These are phyloP conservation scores for Lomographa bimaculata DNA, from an alignment of 2,888 invertebrate species.

Conservation along the genomic window DNA sequence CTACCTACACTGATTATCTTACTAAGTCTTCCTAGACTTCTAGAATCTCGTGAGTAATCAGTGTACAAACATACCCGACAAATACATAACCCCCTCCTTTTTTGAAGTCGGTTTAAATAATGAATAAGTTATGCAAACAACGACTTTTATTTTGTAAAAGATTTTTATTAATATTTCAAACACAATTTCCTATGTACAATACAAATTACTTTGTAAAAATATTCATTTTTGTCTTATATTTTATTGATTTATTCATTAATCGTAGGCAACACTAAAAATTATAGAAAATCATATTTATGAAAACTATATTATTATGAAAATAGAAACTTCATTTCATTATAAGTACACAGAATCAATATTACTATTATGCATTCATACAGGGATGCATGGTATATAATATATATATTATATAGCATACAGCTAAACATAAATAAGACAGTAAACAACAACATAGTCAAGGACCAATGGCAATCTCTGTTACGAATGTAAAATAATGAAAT, in stretches of 20 bases:
- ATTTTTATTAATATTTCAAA: constrained; percentile 80
- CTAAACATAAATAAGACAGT: constrained; percentile 48
- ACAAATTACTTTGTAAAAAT: constrained; percentile 84
- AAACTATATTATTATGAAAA: constrained; percentile 61
- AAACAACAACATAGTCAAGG: constrained; percentile 50
- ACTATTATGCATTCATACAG: constrained; percentile 56
- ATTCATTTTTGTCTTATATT: constrained; percentile 80
- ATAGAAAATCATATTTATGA: constrained; percentile 63
- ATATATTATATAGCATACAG: constrained; percentile 47
- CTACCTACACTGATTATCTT: too few relatives aligned
- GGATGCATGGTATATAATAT: constrained; percentile 54
- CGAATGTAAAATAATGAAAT: constrained; percentile 44
- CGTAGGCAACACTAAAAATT: constrained; percentile 77
- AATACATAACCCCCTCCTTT: too few relatives aligned
- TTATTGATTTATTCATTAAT: constrained; percentile 77
- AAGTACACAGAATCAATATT: constrained; percentile 68
- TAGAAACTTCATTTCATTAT: constrained; percentile 72
- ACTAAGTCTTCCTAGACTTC: too few relatives aligned
- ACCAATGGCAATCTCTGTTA: constrained; percentile 51
- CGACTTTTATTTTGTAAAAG: constrained; percentile 73
- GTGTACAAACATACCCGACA: too few relatives aligned
- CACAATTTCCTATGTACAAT: constrained; percentile 82
- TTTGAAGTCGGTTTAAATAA: too few relatives aligned
- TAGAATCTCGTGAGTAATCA: too few relatives aligned
- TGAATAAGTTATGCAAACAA: too few relatives aligned